A percentile compares a stretch with the other conserved stretches of the same genome.
These are phyloP conservation scores for Leptinotarsa juncta DNA, from an alignment of 2,888 invertebrate genomes.

Conservation along the genomic window DNA sequence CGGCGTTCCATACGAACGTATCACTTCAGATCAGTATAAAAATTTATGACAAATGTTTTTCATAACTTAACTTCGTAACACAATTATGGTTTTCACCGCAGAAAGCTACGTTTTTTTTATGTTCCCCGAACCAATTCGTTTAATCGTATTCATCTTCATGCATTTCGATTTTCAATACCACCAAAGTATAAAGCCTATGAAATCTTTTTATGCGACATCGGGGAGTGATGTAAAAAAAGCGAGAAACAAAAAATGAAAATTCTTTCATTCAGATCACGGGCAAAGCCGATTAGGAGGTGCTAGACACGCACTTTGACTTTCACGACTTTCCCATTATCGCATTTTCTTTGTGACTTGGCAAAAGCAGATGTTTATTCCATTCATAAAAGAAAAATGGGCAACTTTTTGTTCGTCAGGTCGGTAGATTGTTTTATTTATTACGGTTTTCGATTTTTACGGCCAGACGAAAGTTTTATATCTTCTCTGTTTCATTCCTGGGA, in stretches of 20 bases:
- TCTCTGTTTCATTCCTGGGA: too few relatives aligned
- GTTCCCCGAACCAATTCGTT: not conserved
- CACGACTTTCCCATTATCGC: conserved; percentile 17
- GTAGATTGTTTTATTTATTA: not conserved
- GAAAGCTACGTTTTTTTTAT: too few relatives aligned
- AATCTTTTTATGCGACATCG: not conserved
- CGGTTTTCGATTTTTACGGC: not conserved
- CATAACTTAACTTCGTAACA: too few relatives aligned
- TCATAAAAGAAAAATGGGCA: conserved; percentile 2
- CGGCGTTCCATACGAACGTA: too few relatives aligned
- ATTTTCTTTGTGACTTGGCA: conserved; percentile 11
- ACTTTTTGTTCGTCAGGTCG: not conserved
- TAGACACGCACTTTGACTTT: conserved; percentile 15
- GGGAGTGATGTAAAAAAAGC: not conserved
- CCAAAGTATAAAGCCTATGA: not conserved
- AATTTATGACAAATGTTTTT: too few relatives aligned
- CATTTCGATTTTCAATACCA: not conserved
- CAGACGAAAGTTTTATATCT: not conserved
- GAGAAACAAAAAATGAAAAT: conserved; percentile 16
- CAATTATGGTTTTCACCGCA: too few relatives aligned
- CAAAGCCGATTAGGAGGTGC: conserved; percentile 14
- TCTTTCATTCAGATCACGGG: conserved; percentile 11
- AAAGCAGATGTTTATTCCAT: conserved; percentile 18
- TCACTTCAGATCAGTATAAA: too few relatives aligned
- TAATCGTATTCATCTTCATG: not conserved